These are phyloP conservation scores for Ciona savignyi DNA, from an alignment of 23 tunicate species.

Conservation along the genomic window DNA sequence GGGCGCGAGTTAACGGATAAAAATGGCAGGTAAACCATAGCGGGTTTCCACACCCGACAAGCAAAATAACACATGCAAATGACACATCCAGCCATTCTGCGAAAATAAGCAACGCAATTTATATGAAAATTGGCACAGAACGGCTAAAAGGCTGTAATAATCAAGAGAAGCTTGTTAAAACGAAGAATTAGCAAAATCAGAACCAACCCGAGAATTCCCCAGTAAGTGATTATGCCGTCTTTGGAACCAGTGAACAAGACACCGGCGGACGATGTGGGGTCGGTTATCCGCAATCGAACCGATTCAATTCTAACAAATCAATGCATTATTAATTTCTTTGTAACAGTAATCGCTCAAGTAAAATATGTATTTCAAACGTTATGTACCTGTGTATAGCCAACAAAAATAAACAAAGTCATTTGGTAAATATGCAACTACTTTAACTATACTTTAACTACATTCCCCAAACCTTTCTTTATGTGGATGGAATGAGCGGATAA, in stretches of 20 bases:
- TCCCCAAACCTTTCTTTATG: conserved; percentile 35
- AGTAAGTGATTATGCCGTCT: conserved; percentile 46
- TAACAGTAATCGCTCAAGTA: no score
- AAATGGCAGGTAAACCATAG: background rate
- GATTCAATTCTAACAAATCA: conserved; percentile 42
- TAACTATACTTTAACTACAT: no score
- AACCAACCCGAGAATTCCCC: conserved; percentile 41
- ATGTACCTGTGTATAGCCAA: no score
- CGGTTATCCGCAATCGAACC: conserved; percentile 24
- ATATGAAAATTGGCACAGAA: no score
- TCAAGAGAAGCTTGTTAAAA: no score
- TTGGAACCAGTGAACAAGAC: conserved; percentile 40
- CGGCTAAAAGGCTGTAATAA: no score
- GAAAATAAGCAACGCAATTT: no score
- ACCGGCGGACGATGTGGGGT: conserved; percentile 30
- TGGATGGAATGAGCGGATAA: conserved; percentile 37
- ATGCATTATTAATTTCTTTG: background rate
- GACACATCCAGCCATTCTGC: no score
- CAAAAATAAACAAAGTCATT: background rate
- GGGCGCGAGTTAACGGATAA: background rate
- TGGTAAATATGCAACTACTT: background rate
- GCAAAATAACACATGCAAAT: no score
- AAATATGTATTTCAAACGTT: no score
- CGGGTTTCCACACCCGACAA: background rate
- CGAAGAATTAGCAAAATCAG: background rate